Base-by-base conservation (phyloP, 92 coral and sea anemone genomes). In the Siderastrea siderea region DNA sequence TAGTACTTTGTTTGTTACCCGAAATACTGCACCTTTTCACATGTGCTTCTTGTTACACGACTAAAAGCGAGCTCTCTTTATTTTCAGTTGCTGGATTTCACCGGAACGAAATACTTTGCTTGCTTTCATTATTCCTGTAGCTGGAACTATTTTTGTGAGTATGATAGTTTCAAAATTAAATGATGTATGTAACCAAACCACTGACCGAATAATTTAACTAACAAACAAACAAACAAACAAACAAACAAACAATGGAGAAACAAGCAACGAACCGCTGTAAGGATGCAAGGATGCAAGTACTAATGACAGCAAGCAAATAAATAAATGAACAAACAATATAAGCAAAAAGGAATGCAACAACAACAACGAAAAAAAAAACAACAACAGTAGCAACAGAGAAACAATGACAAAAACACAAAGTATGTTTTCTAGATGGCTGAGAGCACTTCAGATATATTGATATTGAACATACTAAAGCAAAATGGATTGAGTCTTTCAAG, bases 51-150 rank as follows among this genome's bases (percentile, higher is more conserved):
- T 9, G 26, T 44, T 45, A 38, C 16, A 14, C 3, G 66, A 19
- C 16, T 14, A 14, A 38, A 53, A 58, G 16, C 15, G 17, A 49
- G 38, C 0, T 74, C 1, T 5, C 59, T 82, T 57, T 51, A 19
- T 52, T 9, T 67, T 71, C 79, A 96, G 99, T 67, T 96, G 99
- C 84, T 96, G 99, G 99, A 83, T 94, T 70, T 94, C 99, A 1
- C 77, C 89, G 12, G 93, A 96, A 78, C 74, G 85, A 51, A 80
- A 93, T 75, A 88, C 93, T n/a, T 83, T 92, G 10, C 87, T 95
- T 79, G 95, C 96, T 2, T 96, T 96, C 52, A 87, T 96, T 52
- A 82, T 87, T 61, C 99, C 99, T 2, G 96, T 96, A 16, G 89
- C 91, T 11, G 86, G 91, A 6, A 90, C 95, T 15, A 75, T 92